Evolutionary conservation across 2,888 invertebrate species (phyloP).

Genomic region (Lepidonotus clava): DNA sequence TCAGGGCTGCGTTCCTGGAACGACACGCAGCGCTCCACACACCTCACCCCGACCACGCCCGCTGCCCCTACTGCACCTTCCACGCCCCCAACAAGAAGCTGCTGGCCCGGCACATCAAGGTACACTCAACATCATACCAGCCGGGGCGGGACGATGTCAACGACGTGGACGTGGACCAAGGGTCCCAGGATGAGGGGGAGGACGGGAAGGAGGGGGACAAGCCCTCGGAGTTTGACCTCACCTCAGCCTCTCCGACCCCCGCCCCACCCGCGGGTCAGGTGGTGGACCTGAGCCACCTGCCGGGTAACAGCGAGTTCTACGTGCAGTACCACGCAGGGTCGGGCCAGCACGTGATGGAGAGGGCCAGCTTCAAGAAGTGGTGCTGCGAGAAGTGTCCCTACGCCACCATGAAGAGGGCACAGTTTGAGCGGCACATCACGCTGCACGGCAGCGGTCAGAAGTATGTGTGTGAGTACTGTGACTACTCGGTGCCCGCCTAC

Average conservation of each 20-base stretch:
- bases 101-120: constrained; percentile 85
- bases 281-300: constrained; percentile 41
- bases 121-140: constrained; percentile 82
- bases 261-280: neutral
- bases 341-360: constrained; percentile 85
- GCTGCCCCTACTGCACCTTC: constrained; percentile 90
- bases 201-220: neutral
- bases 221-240: neutral
- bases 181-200: constrained; percentile 64
- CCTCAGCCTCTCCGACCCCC: neutral
- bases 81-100: constrained; percentile 87
- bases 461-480: constrained; percentile 91
- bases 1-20: constrained; percentile 89
- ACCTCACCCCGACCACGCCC: constrained; percentile 79
- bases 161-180: constrained; percentile 74
- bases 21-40: constrained; percentile 91
- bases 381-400: constrained; percentile 87
- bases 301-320: constrained; percentile 57
- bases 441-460: constrained; percentile 91
- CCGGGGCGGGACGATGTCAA: constrained; percentile 65
- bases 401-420: constrained; percentile 90
- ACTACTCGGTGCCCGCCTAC: constrained; percentile 89
- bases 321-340: constrained; percentile 67
- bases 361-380: constrained; percentile 87
- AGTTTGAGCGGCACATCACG: constrained; percentile 90